Evolutionary conservation across 2,113 vertebrate genomes (phyloP).

Genomic region (Sinocyclocheilus anophthalmus): DNA sequence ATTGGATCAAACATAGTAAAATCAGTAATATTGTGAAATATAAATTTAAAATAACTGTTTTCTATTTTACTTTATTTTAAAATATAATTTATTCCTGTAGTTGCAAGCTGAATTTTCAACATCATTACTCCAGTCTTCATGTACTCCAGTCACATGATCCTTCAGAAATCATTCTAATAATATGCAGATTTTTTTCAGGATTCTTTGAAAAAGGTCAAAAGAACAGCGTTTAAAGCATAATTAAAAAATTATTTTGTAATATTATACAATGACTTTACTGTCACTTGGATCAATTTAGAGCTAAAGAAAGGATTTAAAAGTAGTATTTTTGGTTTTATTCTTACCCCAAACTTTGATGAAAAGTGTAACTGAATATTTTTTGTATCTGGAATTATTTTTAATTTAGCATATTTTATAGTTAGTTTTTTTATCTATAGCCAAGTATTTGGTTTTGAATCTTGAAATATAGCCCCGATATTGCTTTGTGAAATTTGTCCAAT

Average conservation of each 20-base stretch:
- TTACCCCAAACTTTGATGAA: no score
- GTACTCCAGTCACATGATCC: background rate
- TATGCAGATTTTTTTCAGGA: background rate
- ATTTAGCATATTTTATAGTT: background rate
- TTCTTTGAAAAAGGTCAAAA: background rate
- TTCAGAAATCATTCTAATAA: background rate
- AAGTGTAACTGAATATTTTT: no score
- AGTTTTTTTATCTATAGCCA: background rate
- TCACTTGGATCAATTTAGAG: background rate
- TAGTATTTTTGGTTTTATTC: background rate
- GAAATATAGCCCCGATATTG: background rate
- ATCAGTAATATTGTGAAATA: background rate
- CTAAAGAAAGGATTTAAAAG: background rate
- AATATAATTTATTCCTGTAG: background rate
- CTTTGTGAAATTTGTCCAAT: background rate
- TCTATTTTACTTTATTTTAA: background rate
- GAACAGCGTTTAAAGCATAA: background rate
- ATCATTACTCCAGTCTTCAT: background rate
- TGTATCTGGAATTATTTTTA: background rate
- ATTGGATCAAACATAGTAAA: background rate
- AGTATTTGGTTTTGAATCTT: background rate
- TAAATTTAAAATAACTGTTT: background rate
- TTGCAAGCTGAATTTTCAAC: background rate
- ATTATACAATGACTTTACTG: background rate
- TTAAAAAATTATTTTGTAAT: background rate